These are phyloP conservation scores for Tipula unca DNA, from an alignment of 2,888 invertebrate genomes.

Conservation along the genomic window DNA sequence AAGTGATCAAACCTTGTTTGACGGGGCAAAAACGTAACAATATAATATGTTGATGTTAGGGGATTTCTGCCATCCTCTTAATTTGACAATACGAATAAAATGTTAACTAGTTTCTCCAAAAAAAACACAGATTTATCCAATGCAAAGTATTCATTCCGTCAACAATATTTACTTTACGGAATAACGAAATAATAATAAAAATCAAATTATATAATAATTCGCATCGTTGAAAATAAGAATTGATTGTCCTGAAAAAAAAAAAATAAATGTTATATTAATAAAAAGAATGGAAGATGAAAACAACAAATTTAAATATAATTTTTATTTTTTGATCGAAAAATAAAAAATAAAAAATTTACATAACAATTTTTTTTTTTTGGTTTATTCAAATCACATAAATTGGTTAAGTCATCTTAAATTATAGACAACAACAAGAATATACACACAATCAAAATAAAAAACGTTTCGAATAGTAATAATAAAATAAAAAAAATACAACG, in stretches of 20 bases:
- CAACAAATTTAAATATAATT: neutral
- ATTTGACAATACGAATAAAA: no score
- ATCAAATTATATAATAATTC: neutral
- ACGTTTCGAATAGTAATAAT: neutral
- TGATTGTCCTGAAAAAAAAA: neutral
- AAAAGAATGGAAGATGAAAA: neutral
- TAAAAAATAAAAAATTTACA: neutral
- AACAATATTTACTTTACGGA: no score
- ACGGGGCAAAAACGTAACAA: no score
- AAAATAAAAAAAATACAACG: neutral
- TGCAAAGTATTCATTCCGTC: no score
- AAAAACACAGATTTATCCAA: no score
- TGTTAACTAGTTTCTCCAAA: no score
- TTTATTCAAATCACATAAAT: slow-evolving; percentile 19
- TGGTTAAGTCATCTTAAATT: slow-evolving; percentile 19
- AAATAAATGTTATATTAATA: neutral
- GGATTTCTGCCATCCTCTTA: no score
- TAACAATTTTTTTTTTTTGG: slow-evolving; percentile 17
- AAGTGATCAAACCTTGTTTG: no score
- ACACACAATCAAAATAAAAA: neutral
- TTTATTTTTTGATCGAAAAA: neutral
- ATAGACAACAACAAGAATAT: slow-evolving; percentile 8
- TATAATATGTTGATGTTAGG: no score
- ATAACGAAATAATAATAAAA: neutral
- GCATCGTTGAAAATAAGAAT: neutral